Evolutionary conservation across 1,140 invertebrate species (phyloP).

Genomic region (Bombus soroeensis): DNA sequence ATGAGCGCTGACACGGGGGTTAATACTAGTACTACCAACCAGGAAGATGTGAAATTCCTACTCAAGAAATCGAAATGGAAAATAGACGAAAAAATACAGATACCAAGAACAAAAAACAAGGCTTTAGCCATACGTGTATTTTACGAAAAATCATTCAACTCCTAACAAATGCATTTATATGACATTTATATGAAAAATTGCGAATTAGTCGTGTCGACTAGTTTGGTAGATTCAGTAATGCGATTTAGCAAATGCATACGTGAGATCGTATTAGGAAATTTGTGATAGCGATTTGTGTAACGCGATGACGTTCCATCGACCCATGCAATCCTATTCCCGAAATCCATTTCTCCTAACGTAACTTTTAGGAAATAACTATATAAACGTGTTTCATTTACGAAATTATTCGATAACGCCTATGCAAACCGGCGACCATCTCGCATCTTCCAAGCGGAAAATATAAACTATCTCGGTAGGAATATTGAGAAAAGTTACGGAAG

Average conservation of each 20-base stretch:
- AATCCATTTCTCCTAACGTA: slow-evolving; percentile 6
- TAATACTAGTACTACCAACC: background rate
- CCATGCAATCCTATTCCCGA: background rate
- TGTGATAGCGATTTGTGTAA: background rate
- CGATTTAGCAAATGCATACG: background rate
- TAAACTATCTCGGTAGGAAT: background rate
- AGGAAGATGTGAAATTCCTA: background rate
- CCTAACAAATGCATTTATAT: background rate
- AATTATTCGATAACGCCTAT: slow-evolving; percentile 1
- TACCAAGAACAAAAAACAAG: background rate
- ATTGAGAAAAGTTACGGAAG: background rate
- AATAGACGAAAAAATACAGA: background rate
- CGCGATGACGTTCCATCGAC: background rate
- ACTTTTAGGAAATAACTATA: background rate
- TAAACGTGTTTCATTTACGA: background rate
- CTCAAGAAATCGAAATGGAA: background rate
- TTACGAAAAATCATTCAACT: background rate
- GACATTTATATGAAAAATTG: background rate
- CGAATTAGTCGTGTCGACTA: background rate
- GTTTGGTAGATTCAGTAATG: too few species aligned
- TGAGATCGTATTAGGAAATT: too few species aligned
- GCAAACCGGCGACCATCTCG: background rate
- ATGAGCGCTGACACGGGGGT: too few species aligned
- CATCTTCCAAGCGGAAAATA: background rate
- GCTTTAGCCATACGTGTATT: background rate